Base-by-base conservation (phyloP, 1,140 invertebrate species). In the Bombus pascuorum region DNA sequence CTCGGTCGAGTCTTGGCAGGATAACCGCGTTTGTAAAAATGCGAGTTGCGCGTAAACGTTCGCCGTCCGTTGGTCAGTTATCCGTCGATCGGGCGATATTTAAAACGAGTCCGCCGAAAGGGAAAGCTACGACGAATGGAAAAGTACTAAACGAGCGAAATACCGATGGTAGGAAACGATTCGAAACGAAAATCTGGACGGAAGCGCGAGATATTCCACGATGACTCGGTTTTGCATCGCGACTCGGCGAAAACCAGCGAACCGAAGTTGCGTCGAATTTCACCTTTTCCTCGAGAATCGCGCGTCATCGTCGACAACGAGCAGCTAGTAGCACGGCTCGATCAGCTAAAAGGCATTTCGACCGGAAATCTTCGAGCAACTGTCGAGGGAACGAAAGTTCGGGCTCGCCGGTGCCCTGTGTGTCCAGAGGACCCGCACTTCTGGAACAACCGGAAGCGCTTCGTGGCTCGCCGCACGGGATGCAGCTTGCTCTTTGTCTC, bases 311-410 rank as follows among this genome's bases (percentile, higher is more conserved):
- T 28, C 3, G 0, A 10, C 28, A 18, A 13, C 71, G 15, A 73
- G 71, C 5, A 0, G 13, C 62, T 5, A 32, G 28, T 2, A 25
- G 22, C 73, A 10, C 42, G 66, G 65, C 34, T 66, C 74, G 70
- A 75, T 66, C 9, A 83, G 42, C 75, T 47, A 37, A 86, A 82
- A 88, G 72, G 74, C 73, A 81, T 82, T 57, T 78, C 25, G 73
- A 80, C 85, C 87, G 89, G 86, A 90, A 86, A 88, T 86, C 90
- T 88, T 57, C 39, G 59, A 18, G 78, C 68, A 37, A 68, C 57
- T 28, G 59, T 28, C 28, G 39, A 28, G 62, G 13, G 65, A 3
- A 39, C 18, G 8, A 62, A 39, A 37, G 5, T 9, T 1, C 28
- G 39, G 25, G 39, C 37, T 8, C n/a, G 77, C 22, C 32, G 5